These are phyloP conservation scores for Mus pahari DNA, from an alignment of 2,113 vertebrate genomes.

Conservation along the genomic window DNA sequence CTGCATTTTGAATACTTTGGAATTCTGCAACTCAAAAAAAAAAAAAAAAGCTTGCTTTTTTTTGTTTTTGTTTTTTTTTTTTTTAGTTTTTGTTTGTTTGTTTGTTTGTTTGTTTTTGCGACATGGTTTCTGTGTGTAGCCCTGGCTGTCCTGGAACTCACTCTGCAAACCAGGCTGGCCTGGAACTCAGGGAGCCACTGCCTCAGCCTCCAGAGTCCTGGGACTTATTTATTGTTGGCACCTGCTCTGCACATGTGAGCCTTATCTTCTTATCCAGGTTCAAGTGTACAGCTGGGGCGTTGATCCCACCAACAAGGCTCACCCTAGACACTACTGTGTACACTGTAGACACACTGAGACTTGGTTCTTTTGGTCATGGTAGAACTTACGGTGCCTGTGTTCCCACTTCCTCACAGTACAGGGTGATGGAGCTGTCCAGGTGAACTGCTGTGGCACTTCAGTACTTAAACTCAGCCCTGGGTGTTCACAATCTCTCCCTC, in stretches of 20 bases:
- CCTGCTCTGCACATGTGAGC: rapidly evolving
- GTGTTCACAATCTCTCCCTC: rapidly evolving
- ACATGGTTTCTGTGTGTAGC: neutral
- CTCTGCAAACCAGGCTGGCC: neutral
- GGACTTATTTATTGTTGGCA: neutral
- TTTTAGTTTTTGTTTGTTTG: too few relatives aligned
- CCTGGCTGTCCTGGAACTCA: neutral
- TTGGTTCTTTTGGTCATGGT: rapidly evolving
- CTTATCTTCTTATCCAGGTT: rapidly evolving
- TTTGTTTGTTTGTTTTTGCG: neutral
- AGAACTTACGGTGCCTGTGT: neutral
- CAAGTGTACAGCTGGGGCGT: rapidly evolving
- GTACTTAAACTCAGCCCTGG: rapidly evolving
- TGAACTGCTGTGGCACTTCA: rapidly evolving
- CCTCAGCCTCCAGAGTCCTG: neutral
- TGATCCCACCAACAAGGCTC: rapidly evolving
- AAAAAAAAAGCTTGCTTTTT: neutral
- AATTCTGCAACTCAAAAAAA: neutral
- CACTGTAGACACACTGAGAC: rapidly evolving
- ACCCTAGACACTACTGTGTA: rapidly evolving
- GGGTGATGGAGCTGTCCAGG: rapidly evolving
- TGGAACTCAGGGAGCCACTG: neutral
- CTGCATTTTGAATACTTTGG: neutral
- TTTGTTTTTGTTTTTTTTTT: too few relatives aligned
- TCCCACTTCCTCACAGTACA: neutral